A percentile compares a stretch with the other conserved stretches of the same genome.
Conservation (phyloP, 2,113 vertebrate genomes). For the Macquaria australasica region DNA sequence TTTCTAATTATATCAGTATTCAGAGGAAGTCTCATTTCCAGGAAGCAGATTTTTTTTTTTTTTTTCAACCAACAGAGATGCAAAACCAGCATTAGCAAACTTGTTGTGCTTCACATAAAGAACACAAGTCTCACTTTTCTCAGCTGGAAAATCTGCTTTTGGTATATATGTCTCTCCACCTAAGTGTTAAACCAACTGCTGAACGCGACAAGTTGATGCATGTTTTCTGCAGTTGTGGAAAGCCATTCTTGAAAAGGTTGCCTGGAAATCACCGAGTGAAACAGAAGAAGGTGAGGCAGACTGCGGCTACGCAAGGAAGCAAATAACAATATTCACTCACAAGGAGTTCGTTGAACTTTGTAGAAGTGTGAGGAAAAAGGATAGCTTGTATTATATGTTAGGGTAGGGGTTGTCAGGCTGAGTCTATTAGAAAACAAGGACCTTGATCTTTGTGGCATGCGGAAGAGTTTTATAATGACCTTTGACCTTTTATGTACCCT, state of each 20-base stretch:
- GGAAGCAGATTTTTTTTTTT: not conserved
- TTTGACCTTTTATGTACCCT: not conserved
- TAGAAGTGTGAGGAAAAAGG: not conserved
- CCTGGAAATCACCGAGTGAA: slow-evolving; percentile 33
- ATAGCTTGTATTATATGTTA: not conserved
- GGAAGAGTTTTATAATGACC: not conserved
- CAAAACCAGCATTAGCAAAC: not conserved
- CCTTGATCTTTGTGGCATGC: not conserved
- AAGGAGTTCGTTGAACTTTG: not conserved
- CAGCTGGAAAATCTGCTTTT: slow-evolving; percentile 34
- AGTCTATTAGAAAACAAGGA: not conserved
- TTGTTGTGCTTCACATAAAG: not conserved
- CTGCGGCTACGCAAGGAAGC: not conserved
- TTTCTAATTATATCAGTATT: not conserved
- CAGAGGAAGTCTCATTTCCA: not conserved
- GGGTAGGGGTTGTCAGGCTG: not conserved
- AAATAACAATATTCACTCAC: not conserved
- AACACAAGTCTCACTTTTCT: not conserved
- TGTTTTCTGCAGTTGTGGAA: slow-evolving; percentile 27
- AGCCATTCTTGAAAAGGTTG: not conserved
- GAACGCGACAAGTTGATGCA: slow-evolving; percentile 38
- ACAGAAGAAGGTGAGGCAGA: slow-evolving; percentile 16
- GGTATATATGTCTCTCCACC: slow-evolving; percentile 22
- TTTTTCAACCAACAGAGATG: not conserved
- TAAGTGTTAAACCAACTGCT: slow-evolving; percentile 35